Evolutionary conservation across 1,140 invertebrate species (phyloP).

Genomic region (Lysiphlebus fabarum): DNA sequence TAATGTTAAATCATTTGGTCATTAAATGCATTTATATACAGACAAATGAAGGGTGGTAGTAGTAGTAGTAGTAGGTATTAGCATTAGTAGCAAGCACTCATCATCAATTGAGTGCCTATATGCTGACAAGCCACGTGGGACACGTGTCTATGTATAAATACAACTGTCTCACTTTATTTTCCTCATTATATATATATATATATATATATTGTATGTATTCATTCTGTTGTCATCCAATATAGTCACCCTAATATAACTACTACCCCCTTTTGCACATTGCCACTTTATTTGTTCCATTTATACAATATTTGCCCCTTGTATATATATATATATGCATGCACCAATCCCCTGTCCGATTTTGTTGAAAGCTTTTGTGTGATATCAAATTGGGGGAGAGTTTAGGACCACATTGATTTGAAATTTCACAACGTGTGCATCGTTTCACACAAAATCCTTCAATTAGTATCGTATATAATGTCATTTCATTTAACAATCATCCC

Average conservation of each 20-base stretch:
- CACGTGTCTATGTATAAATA: conserved; percentile 19
- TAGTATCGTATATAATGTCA: no score
- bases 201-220: background rate
- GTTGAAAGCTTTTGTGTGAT: no score
- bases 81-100: conserved; percentile 16
- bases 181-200: no score
- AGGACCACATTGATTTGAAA: conserved; percentile 18
- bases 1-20: conserved; percentile 18
- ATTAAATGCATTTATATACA: conserved; percentile 18
- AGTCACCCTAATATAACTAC: conserved; percentile 12
- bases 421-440: conserved; percentile 21
- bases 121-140: conserved; percentile 19
- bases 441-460: background rate
- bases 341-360: background rate
- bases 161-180: conserved; percentile 1
- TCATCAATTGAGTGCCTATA: conserved; percentile 19
- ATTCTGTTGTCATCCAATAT: background rate
- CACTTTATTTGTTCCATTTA: no score
- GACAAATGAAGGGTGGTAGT: conserved; percentile 6
- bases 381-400: background rate
- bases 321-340: no score
- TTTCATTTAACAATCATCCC: no score
- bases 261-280: background rate
- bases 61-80: no score
- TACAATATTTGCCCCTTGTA: no score